Conservation (phyloP, 2,888 invertebrate genomes). For the Erebia palarica region DNA sequence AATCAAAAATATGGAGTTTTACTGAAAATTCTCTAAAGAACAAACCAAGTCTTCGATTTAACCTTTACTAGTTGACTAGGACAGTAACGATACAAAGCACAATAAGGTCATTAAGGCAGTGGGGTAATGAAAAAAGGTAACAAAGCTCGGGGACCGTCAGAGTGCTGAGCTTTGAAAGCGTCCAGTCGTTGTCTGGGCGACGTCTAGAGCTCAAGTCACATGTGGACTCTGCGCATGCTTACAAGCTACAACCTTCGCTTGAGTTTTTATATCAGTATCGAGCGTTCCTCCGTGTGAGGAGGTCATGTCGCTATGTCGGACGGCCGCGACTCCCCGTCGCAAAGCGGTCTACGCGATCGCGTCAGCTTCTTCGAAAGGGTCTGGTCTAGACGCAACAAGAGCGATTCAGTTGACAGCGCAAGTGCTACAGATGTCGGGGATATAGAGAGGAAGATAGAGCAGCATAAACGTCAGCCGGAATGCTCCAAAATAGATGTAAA, state of each 20-base stretch:
- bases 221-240: constrained; percentile 64
- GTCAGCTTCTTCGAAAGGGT: constrained; percentile 92
- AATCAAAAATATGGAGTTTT: no score
- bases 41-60: neutral
- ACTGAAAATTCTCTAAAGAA: neutral
- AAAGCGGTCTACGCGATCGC: constrained; percentile 85
- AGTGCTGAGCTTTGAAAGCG: constrained; percentile 32
- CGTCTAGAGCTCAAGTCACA: constrained; percentile 57
- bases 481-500: constrained; percentile 84
- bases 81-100: constrained; percentile 22
- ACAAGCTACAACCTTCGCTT: constrained; percentile 47
- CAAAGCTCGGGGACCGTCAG: constrained; percentile 13
- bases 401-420: constrained; percentile 67
- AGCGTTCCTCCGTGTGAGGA: constrained; percentile 74
- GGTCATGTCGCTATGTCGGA: constrained; percentile 80
- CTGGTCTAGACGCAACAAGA: constrained; percentile 83
- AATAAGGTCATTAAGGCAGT: constrained; percentile 35
- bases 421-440: constrained; percentile 82
- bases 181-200: constrained; percentile 53
- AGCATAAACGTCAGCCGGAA: constrained; percentile 78
- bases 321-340: constrained; percentile 79
- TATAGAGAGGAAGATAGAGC: constrained; percentile 83
- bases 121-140: constrained; percentile 36
- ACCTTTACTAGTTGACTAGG: constrained; percentile 9
- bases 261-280: constrained; percentile 63